Evolutionary conservation across 2,113 vertebrate species (phyloP), one percentile per base, ranked within the genome.

Genomic region (Vulpes ferrilata): DNA sequence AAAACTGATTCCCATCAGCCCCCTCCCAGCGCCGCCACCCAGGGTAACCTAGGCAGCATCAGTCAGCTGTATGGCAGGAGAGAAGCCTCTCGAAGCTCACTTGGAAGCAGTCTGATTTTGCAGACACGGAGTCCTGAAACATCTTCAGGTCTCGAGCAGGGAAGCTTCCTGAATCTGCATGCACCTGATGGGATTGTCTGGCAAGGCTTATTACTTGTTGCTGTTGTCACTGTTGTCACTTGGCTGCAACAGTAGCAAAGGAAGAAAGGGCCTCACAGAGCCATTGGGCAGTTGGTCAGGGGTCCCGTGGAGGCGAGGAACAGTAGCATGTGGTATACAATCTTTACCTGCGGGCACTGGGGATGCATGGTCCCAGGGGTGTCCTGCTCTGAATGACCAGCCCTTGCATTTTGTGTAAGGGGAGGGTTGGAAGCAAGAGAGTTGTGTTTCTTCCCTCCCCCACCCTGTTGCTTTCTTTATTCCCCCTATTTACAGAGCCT

Each of bases 11-110:
- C 99, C 99, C 99, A 98, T 99, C 98, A 99, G 99, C 98, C 99
- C 98, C 98, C 97, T 99, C 99, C 98, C 98, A 97, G 74, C 98
- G 98, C 97, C 98, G 97, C 98, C 98, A 99, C 98, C 98, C 97
- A 99, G 71, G 98, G 99, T 99, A 99, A 98, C 99, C 99, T 99
- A 99, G 99, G 99, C 98, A 99, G 99, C 99, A 98, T 97, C 98
- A 98, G 98, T 98, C 99, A 99, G 98, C 99, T 99, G 98, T 99
- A 98, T 96, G 98, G 98, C 98, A 98, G 98, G 98, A 98, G 97
- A 98, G 96, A 98, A 96, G 96, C 95, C 35, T 97, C 85, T 92
- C 90, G 94, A 97, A 97, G 97, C 98, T 98, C 95, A 81, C 67
- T 95, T 97, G 96, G 96, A 97, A 90, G 93, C 13, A 84, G 80